These are phyloP conservation scores for Ephydatia muelleri DNA, from an alignment of 37 sponge, comb jelly and placozoan species.

Conservation along the genomic window DNA sequence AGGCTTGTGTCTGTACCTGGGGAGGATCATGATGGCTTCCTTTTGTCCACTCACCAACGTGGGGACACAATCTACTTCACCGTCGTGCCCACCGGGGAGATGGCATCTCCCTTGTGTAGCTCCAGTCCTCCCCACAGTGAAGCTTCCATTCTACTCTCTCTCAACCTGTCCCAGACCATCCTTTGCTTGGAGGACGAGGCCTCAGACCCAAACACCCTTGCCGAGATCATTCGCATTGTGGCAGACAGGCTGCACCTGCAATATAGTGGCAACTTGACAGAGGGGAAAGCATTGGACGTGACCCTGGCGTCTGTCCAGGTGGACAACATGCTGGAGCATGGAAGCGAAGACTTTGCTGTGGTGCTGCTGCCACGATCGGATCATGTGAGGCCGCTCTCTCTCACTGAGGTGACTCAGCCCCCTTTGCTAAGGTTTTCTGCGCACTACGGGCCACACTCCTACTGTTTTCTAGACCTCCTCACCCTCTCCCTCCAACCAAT, in stretches of 20 bases:
- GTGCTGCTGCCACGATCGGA: constrained; percentile 35
- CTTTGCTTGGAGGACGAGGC: constrained; percentile 36
- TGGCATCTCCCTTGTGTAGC: background rate
- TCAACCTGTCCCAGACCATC: constrained; percentile 5
- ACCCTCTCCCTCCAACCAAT: constrained; percentile 47
- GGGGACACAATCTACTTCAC: constrained; percentile 33
- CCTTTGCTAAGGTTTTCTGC: constrained; percentile 36
- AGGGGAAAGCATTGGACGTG: constrained; percentile 17
- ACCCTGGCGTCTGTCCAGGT: constrained; percentile 37
- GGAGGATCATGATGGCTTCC: background rate
- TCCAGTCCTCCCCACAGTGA: background rate
- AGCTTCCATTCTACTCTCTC: background rate
- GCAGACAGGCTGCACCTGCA: constrained; percentile 1
- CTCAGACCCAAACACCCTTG: background rate
- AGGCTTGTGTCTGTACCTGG: constrained; percentile 18
- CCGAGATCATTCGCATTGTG: constrained; percentile 25
- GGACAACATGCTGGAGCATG: constrained; percentile 49
- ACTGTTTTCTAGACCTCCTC: constrained; percentile 24
- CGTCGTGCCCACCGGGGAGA: constrained; percentile 50
- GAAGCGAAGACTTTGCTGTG: constrained; percentile 49
- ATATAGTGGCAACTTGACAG: background rate
- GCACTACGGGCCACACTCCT: constrained; percentile 11
- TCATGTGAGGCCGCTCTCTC: constrained; percentile 18
- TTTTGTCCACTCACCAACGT: constrained; percentile 27
- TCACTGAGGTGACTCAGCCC: constrained; percentile 20